Evolutionary conservation across 2,113 vertebrate genomes (phyloP).

Genomic region (Ivindomyrus marchei): DNA sequence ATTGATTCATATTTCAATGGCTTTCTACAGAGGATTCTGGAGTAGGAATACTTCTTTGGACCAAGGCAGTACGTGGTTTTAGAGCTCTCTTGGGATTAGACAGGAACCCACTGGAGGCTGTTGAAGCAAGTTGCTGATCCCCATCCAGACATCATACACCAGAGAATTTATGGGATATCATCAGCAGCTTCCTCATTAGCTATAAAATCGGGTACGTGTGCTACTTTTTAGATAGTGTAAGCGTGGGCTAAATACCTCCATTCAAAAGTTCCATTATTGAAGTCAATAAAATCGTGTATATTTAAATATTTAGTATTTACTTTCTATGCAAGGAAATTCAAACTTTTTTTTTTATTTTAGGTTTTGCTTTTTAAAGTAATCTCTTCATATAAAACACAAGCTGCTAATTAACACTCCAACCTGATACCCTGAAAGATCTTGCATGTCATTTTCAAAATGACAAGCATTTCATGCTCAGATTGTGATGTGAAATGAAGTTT

Average conservation of each 20-base stretch:
- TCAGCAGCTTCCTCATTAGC: not conserved
- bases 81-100: not conserved
- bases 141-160: not conserved
- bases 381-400: not conserved
- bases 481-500: not conserved
- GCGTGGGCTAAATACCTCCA: not conserved
- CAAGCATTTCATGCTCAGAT: not conserved
- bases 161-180: not conserved
- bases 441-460: not conserved
- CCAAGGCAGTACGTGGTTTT: not conserved
- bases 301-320: not conserved
- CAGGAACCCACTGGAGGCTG: not conserved
- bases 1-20: not conserved
- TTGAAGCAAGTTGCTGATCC: not conserved
- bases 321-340: not conserved
- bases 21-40: not conserved
- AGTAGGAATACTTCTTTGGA: not conserved
- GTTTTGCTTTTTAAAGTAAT: not conserved
- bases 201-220: not conserved
- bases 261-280: not conserved
- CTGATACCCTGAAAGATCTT: not conserved
- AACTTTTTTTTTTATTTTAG: not conserved
- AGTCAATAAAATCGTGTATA: not conserved
- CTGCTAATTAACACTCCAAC: not conserved
- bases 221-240: not conserved